These are phyloP conservation scores for Thymelicus sylvestris DNA, from an alignment of 2,888 invertebrate genomes.

Conservation along the genomic window DNA sequence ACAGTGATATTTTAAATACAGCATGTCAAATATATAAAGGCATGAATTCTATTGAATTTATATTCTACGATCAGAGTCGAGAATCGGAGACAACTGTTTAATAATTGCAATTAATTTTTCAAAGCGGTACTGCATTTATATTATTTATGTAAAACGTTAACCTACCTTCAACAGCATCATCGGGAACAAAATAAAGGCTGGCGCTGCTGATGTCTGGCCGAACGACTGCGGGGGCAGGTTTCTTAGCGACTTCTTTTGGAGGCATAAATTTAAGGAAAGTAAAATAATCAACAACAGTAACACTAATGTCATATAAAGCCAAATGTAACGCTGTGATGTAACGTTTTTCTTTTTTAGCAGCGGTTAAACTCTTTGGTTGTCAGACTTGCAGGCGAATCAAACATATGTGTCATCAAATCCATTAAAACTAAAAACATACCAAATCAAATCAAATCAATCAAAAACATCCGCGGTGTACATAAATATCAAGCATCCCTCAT, in stretches of 20 bases:
- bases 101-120: not conserved
- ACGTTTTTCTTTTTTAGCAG: not conserved
- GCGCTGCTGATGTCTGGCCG: slow-evolving; percentile 68
- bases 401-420: no score
- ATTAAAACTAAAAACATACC: no score
- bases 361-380: no score
- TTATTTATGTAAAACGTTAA: not conserved
- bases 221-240: slow-evolving; percentile 50
- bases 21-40: no score
- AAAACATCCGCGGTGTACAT: no score
- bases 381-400: no score
- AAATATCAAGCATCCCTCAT: no score
- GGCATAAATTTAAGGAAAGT: slow-evolving; percentile 53
- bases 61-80: no score
- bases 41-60: no score
- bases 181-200: slow-evolving; percentile 63
- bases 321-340: not conserved
- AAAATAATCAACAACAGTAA: not conserved
- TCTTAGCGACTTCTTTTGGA: slow-evolving; percentile 60
- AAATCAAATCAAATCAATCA: no score
- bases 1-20: no score
- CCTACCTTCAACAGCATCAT: slow-evolving; percentile 65
- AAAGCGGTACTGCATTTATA: no score
- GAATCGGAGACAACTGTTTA: not conserved
- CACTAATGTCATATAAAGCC: not conserved